These are phyloP conservation scores for Micrasema longulum DNA, from an alignment of 1,140 invertebrate genomes.

Conservation along the genomic window DNA sequence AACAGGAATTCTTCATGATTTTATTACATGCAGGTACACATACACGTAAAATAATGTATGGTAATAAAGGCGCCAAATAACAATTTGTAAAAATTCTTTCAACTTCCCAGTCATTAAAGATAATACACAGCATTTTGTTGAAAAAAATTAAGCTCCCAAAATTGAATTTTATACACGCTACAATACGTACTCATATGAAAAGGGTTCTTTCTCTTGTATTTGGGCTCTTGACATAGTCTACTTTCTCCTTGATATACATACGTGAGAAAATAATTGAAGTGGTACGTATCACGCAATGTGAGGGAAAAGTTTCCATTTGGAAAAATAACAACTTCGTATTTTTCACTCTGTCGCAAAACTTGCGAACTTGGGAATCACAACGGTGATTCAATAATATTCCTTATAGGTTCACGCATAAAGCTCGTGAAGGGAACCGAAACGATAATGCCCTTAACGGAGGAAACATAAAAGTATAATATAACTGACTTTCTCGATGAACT, in stretches of 20 bases:
- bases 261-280: constrained; percentile 27
- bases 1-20: too few species aligned
- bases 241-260: not conserved
- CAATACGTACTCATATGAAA: not conserved
- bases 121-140: constrained; percentile 30
- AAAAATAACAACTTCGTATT: constrained; percentile 13
- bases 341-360: not conserved
- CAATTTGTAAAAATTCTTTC: constrained; percentile 33
- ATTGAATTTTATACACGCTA: constrained; percentile 33
- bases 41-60: too few species aligned
- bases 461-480: not conserved
- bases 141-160: constrained; percentile 23
- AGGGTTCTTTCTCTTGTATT: constrained; percentile 19
- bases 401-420: not conserved
- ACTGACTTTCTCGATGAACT: not conserved
- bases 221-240: constrained; percentile 14
- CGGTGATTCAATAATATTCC: constrained; percentile 1
- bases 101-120: constrained; percentile 31
- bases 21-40: too few species aligned
- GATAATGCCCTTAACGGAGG: not conserved
- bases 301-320: not conserved
- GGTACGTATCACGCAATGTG: constrained; percentile 21
- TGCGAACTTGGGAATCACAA: not conserved
- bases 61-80: not conserved
- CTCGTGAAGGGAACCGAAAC: not conserved